phyloP scores from a whole-genome alignment of 2,888 invertebrate species.

The Eristalis intricaria region DNA sequence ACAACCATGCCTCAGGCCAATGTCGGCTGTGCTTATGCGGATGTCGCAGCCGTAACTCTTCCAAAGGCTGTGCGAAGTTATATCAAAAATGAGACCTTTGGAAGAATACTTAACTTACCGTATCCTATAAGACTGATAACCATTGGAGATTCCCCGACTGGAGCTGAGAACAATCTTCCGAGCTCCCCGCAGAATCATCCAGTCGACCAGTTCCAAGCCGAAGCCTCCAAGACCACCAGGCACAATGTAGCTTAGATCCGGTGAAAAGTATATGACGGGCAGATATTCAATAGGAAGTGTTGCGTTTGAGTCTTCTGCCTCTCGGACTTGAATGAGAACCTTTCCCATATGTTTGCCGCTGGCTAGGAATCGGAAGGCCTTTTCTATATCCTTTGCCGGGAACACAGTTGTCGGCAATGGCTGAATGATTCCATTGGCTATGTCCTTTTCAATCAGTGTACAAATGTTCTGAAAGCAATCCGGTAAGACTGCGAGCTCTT shows the following conservation, averaged over 20 bases:
- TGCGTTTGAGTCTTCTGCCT: constrained; percentile 72
- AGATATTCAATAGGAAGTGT: constrained; percentile 77
- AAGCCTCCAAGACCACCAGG: constrained; percentile 95
- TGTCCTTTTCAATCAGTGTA: constrained; percentile 81
- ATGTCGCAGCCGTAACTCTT: constrained; percentile 86
- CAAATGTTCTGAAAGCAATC: constrained; percentile 22
- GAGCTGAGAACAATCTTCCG: constrained; percentile 90
- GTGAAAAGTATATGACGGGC: constrained; percentile 77
- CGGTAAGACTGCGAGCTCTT: not conserved
- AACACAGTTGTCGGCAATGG: constrained; percentile 87
- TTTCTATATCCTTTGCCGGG: constrained; percentile 85
- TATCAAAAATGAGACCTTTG: too few species aligned
- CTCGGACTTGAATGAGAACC: constrained; percentile 81
- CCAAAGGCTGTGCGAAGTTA: constrained; percentile 84
- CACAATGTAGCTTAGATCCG: constrained; percentile 83
- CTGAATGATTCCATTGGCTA: constrained; percentile 85
- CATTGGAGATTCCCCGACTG: constrained; percentile 89
- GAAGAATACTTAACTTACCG: constrained; percentile 81
- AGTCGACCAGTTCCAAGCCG: constrained; percentile 93
- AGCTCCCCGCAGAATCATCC: constrained; percentile 92
- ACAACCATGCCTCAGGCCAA: constrained; percentile 87
- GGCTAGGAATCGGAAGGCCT: constrained; percentile 86
- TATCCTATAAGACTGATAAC: constrained; percentile 90
- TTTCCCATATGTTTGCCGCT: constrained; percentile 92
- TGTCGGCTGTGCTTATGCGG: constrained; percentile 87